phyloP scores from a whole-genome alignment of 2,797 vertebrate species.

The Babyrousa celebensis region DNA sequence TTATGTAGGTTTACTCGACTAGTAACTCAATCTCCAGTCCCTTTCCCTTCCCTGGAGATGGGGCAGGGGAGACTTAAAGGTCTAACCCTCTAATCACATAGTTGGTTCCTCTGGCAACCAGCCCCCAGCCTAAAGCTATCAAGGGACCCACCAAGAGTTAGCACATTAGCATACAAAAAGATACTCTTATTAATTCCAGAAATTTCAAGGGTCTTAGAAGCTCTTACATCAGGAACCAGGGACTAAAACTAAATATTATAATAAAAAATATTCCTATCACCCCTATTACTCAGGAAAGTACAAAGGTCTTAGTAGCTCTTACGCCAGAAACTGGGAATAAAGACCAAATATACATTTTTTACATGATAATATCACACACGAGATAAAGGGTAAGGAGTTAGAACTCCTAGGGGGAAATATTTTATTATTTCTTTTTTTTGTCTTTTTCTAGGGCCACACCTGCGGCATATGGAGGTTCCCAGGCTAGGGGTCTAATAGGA shows the following conservation, averaged over 20 bases:
- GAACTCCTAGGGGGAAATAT: conserved; percentile 19
- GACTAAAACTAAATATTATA: background rate
- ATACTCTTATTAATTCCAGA: background rate
- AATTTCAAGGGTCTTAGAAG: background rate
- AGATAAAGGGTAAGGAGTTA: conserved; percentile 25
- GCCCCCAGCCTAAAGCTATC: background rate
- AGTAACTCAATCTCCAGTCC: background rate
- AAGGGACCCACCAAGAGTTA: background rate
- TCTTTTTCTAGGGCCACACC: too few relatives aligned
- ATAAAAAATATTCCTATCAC: background rate
- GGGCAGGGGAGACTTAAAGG: background rate
- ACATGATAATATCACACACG: background rate
- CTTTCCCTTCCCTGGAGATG: background rate
- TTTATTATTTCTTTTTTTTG: conserved; percentile 64
- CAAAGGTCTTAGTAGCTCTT: conserved; percentile 15
- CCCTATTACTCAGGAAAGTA: conserved; percentile 9
- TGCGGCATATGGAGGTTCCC: too few relatives aligned
- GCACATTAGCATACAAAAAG: background rate
- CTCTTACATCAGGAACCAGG: background rate
- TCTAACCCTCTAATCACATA: background rate
- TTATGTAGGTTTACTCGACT: background rate
- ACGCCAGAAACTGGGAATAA: background rate
- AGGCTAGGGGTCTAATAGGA: too few relatives aligned
- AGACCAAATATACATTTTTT: conserved; percentile 25
- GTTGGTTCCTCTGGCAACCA: background rate